These are phyloP conservation scores for Odontocerum albicorne DNA, from an alignment of 2,888 invertebrate genomes.

Conservation along the genomic window DNA sequence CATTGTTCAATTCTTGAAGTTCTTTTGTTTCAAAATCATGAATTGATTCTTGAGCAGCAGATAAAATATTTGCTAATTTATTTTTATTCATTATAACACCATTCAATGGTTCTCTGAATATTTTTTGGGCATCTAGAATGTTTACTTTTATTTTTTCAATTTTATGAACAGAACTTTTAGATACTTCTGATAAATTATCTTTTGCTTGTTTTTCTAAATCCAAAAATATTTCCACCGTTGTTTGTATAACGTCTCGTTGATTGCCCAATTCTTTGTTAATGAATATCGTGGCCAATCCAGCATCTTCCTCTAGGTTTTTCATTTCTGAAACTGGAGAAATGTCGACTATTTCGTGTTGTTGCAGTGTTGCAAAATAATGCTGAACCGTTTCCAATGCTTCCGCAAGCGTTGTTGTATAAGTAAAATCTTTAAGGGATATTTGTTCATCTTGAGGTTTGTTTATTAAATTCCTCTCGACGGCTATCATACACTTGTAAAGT, in stretches of 20 bases:
- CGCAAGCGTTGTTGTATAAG: not conserved
- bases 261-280: constrained; percentile 39
- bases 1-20: too few relatives aligned
- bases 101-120: constrained; percentile 28
- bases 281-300: constrained; percentile 27
- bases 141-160: constrained; percentile 27
- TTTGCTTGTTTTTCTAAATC: constrained; percentile 28
- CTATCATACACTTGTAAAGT: constrained; percentile 45
- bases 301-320: not conserved
- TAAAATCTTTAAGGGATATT: not conserved
- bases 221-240: constrained; percentile 40
- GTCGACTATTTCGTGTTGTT: not conserved
- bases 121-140: constrained; percentile 28
- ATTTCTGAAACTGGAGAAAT: constrained; percentile 6
- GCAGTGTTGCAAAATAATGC: not conserved
- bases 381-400: constrained; percentile 7
- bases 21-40: constrained; percentile 18
- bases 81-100: constrained; percentile 23
- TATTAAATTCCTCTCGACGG: constrained; percentile 43
- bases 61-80: constrained; percentile 18
- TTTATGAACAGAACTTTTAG: constrained; percentile 8
- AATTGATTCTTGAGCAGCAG: constrained; percentile 16
- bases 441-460: constrained; percentile 39
- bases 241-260: constrained; percentile 41
- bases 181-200: not conserved